Percentiles rank a stretch among this genome's conserved stretches.
phyloP scores from a whole-genome alignment of 35 echinoderm and acorn worm species.

The Lytechinus pictus region DNA sequence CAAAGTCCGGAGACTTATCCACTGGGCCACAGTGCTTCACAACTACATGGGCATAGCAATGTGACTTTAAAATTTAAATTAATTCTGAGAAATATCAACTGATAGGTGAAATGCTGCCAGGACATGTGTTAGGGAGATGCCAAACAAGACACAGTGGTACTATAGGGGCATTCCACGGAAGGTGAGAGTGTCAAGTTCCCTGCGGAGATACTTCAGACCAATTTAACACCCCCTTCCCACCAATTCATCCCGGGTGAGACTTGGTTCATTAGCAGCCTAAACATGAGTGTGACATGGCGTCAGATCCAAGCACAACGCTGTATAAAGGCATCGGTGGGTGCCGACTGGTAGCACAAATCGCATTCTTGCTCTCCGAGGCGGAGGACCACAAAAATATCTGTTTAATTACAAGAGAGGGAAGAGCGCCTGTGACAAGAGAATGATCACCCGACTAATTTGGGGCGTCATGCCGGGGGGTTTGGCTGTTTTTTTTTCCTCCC shows the following conservation, averaged over 20 bases:
- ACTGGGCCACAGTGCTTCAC: background rate
- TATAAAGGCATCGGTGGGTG: background rate
- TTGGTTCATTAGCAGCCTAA: background rate
- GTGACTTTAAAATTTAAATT: background rate
- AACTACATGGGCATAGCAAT: background rate
- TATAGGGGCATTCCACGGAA: background rate
- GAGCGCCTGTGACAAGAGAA: background rate
- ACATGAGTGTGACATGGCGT: background rate
- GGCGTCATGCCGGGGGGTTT: background rate
- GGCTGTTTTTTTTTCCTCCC: background rate
- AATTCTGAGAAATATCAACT: background rate
- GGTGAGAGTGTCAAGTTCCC: background rate
- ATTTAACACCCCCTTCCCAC: background rate
- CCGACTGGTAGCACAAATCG: background rate
- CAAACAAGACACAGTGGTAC: background rate
- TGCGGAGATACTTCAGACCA: background rate
- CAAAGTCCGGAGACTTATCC: too few relatives aligned
- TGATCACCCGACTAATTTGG: constrained; percentile 29
- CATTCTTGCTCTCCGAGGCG: background rate
- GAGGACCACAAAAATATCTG: background rate
- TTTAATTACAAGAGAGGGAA: constrained; percentile 22
- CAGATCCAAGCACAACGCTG: background rate
- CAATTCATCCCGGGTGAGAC: background rate
- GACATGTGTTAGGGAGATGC: background rate
- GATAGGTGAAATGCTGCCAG: background rate